A percentile compares a stretch with the other conserved stretches of the same genome.
phyloP scores from a whole-genome alignment of 2,888 invertebrate genomes.

The Tenthredo distinguenda region DNA sequence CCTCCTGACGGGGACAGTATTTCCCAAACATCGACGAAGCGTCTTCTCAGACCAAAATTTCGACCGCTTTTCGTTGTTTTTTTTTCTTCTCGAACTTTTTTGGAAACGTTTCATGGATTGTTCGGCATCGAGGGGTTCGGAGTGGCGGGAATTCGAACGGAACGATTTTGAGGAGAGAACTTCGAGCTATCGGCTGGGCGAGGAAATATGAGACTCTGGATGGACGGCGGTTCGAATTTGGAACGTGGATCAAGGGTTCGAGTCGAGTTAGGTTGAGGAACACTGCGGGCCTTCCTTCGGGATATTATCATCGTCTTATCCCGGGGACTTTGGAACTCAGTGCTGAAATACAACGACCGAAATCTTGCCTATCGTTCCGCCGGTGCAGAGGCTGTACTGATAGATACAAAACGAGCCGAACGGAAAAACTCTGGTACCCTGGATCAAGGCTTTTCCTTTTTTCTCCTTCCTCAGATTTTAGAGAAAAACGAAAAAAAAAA shows the following conservation, averaged over 20 bases:
- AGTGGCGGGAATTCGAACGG: too few species aligned
- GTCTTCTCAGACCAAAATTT: background rate
- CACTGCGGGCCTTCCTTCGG: conserved; percentile 24
- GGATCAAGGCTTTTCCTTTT: background rate
- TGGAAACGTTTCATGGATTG: too few species aligned
- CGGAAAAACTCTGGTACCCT: background rate
- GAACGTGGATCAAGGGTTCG: background rate
- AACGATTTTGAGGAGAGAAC: too few species aligned
- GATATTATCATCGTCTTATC: conserved; percentile 47
- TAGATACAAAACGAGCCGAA: conserved; percentile 2
- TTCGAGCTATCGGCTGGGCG: too few species aligned
- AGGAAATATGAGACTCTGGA: too few species aligned
- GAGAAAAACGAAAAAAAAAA: background rate
- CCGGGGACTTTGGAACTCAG: conserved; percentile 25
- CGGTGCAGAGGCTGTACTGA: background rate
- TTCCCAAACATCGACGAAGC: background rate
- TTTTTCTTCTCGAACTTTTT: too few species aligned
- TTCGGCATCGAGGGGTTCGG: too few species aligned
- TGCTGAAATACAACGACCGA: conserved; percentile 38
- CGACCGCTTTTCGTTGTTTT: background rate
- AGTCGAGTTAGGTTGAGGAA: background rate
- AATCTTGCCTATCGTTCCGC: background rate
- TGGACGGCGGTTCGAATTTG: too few species aligned
- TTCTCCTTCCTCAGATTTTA: background rate
- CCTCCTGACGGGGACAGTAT: background rate